Evolutionary conservation across 30 jellyfish, hydroid and myxozoan species (phyloP).

Genomic region (Chrysaora quinquecirrha): DNA sequence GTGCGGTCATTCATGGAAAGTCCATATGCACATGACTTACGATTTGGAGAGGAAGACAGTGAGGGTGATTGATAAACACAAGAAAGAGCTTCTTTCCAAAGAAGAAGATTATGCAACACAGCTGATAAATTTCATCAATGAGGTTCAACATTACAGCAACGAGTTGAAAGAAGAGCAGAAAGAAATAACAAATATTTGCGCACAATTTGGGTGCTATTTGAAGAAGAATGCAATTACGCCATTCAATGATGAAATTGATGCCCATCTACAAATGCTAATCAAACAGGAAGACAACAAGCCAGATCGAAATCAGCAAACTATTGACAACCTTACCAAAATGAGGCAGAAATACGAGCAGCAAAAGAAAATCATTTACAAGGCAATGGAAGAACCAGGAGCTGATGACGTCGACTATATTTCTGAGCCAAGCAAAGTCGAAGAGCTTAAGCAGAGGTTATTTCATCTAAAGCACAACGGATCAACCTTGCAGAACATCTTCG

Average conservation of each 20-base stretch:
- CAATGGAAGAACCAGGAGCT: conserved; percentile 45
- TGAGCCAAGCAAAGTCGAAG: conserved; percentile 52
- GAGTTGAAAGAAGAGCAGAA: conserved; percentile 39
- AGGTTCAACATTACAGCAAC: neutral
- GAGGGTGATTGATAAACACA: conserved; percentile 42
- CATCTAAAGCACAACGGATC: conserved; percentile 49
- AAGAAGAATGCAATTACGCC: conserved; percentile 71
- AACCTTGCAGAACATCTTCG: conserved; percentile 13
- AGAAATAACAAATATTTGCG: conserved; percentile 55
- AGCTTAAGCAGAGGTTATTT: conserved; percentile 46
- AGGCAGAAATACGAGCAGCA: conserved; percentile 32
- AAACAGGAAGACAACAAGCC: conserved; percentile 38
- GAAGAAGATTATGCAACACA: conserved; percentile 1
- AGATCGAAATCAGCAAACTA: conserved; percentile 15
- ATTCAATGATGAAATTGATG: conserved; percentile 61
- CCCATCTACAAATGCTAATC: conserved; percentile 59
- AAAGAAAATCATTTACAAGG: conserved; percentile 38
- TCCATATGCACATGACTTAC: conserved; percentile 65
- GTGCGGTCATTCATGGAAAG: conserved; percentile 62
- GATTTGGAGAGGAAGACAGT: conserved; percentile 30
- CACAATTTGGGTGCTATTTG: conserved; percentile 69
- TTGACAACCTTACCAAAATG: conserved; percentile 28
- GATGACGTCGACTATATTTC: conserved; percentile 19
- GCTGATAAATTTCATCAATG: conserved; percentile 15
- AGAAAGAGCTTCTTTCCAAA: conserved; percentile 3